Percentiles rank a stretch among this genome's conserved stretches.
These are phyloP conservation scores for Apodemus speciosus DNA, from an alignment of 2,113 vertebrate genomes.

Conservation along the genomic window DNA sequence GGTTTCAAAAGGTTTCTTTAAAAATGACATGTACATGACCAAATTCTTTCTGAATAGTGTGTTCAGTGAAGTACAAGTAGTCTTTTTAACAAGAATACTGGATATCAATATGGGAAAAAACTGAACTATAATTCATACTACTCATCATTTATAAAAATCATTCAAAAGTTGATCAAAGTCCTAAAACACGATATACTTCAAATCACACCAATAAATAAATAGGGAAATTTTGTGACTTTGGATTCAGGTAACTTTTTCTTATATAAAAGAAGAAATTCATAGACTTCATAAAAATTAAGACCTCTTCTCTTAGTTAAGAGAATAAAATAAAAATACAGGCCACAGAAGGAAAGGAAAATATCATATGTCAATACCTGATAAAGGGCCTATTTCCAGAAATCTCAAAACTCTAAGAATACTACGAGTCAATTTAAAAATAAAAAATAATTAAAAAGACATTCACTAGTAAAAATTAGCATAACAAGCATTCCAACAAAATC, in stretches of 20 bases:
- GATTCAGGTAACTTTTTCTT: background rate
- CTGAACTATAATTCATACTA: background rate
- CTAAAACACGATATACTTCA: background rate
- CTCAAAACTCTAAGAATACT: background rate
- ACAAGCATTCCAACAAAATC: background rate
- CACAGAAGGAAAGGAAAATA: background rate
- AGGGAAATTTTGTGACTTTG: background rate
- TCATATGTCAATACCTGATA: background rate
- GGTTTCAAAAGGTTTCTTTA: slow-evolving; percentile 5
- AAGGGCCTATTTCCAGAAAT: background rate
- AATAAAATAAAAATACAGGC: background rate
- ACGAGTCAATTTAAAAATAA: background rate
- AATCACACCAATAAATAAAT: background rate
- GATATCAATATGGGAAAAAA: background rate
- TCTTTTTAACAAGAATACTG: background rate
- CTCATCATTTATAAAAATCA: background rate
- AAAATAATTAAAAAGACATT: background rate
- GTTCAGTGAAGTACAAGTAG: background rate
- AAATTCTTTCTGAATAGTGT: background rate
- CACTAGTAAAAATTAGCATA: background rate
- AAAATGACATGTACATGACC: background rate
- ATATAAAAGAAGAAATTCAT: background rate
- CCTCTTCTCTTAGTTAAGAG: background rate
- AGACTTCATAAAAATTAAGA: background rate
- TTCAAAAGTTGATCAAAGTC: background rate